phyloP scores from a whole-genome alignment of 1,140 invertebrate genomes.

The Periplaneta americana region DNA sequence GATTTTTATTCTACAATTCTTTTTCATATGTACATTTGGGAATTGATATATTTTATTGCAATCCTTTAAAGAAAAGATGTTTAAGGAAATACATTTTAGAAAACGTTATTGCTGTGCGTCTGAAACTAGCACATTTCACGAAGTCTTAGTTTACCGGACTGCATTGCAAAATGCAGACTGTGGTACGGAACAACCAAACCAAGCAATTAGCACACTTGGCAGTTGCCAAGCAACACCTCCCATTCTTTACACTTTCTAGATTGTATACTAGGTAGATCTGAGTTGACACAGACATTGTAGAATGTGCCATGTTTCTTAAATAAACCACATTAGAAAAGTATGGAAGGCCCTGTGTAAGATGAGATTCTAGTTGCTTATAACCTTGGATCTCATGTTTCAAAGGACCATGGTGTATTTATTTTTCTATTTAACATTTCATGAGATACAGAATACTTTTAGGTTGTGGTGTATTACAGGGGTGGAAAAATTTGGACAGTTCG shows the following conservation, averaged over 20 bases:
- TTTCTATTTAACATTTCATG: background rate
- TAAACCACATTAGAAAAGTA: constrained; percentile 14
- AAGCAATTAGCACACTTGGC: background rate
- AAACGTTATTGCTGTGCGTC: constrained; percentile 11
- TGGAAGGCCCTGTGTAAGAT: background rate
- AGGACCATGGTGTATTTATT: background rate
- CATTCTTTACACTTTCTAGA: constrained; percentile 14
- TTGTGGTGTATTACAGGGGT: background rate
- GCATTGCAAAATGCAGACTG: background rate
- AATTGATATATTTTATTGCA: constrained; percentile 20
- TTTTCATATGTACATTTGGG: constrained; percentile 17
- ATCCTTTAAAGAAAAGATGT: constrained; percentile 4
- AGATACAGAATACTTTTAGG: background rate
- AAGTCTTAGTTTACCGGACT: constrained; percentile 6
- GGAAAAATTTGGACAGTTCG: background rate
- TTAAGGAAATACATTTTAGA: constrained; percentile 16
- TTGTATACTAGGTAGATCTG: constrained; percentile 20
- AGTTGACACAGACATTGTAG: constrained; percentile 20
- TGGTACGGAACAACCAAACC: background rate
- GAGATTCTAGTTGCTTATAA: background rate
- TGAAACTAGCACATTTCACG: constrained; percentile 18
- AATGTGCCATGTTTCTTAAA: constrained; percentile 21
- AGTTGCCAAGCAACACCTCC: background rate
- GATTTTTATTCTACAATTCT: constrained; percentile 10
- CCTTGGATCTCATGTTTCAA: background rate